Evolutionary conservation across 2,888 invertebrate species (phyloP), one percentile per base, ranked within the genome.

Genomic region (Nysson spinosus): DNA sequence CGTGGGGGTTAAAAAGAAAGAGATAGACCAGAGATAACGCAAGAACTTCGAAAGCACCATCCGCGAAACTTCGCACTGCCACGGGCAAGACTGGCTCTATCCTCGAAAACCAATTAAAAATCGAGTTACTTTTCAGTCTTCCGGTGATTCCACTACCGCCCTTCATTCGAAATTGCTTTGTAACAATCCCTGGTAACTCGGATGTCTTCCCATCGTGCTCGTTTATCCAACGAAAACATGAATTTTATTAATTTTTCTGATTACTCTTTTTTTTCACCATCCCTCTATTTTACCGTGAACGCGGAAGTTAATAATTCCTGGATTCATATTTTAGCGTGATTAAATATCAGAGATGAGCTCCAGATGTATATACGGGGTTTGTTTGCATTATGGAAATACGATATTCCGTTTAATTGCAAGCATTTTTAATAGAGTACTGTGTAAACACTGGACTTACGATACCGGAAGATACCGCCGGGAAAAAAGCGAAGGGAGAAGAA

Each of bases 61-160:
- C 30, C 50, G 37, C 35, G 35, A 62, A 72, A 68, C 55, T 73
- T 63, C 47, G 37, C 24, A 30, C 28, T 35, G 46, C 32, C 30
- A 7, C 2, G 12, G 28, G 22, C 20, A 37, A 12, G 22, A 22
- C 37, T 39, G 35, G 16, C 60, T 35, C 55, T 61, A 58, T 42
- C 24, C 43, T 43, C 49, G 43, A 56, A 51, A 72, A 67, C 51
- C 75, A 64, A 75, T 69, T 67, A 69, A 72, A 72, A 65, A 72
- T 67, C 54, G 55, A 26, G 28, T 51, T 57, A 32, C 28, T 34
- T 57, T 50, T 42, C 47, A 35, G 24, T 28, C 39, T 22, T 22
- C 4, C 19, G 19, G 20, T 28, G 39, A 39, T 34, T 24, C 47
- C 17, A 35, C 26, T 17, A 28, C 32, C 42, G 30, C 32, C 43